phyloP scores from a whole-genome alignment of 2,113 vertebrate genomes.

The Prolemur simus region DNA sequence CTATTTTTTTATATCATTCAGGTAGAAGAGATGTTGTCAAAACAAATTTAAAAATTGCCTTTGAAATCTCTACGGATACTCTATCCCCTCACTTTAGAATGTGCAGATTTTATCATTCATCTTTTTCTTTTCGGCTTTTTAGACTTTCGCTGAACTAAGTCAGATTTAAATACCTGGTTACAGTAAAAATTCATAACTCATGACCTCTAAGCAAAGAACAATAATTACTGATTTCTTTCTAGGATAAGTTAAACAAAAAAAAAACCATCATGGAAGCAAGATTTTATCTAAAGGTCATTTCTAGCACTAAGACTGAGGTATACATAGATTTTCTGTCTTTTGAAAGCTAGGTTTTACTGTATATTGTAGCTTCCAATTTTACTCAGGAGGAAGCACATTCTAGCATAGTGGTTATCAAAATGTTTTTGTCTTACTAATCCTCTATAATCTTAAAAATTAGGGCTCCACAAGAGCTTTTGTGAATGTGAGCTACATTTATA shows the following conservation, averaged over 20 bases:
- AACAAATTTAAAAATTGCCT: not conserved
- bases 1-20: not conserved
- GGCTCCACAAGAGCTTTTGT: not conserved
- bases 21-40: not conserved
- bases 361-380: not conserved
- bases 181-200: not conserved
- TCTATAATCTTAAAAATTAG: not conserved
- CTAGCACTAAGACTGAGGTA: not conserved
- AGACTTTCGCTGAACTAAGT: slow-evolving; percentile 18
- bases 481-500: not conserved
- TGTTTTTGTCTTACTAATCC: not conserved
- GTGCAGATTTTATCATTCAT: not conserved
- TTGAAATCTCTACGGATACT: not conserved
- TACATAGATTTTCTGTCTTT: not conserved
- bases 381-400: not conserved
- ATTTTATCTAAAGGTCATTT: slow-evolving; percentile 8
- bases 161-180: slow-evolving; percentile 12
- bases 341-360: not conserved
- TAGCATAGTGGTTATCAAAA: not conserved
- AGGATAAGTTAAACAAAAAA: slow-evolving; percentile 21
- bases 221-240: not conserved
- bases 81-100: not conserved
- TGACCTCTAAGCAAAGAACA: slow-evolving; percentile 3
- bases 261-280: not conserved
- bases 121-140: not conserved